Base-by-base conservation (phyloP, 2,113 vertebrate species). In the Anarhynchus alexandrinus region DNA sequence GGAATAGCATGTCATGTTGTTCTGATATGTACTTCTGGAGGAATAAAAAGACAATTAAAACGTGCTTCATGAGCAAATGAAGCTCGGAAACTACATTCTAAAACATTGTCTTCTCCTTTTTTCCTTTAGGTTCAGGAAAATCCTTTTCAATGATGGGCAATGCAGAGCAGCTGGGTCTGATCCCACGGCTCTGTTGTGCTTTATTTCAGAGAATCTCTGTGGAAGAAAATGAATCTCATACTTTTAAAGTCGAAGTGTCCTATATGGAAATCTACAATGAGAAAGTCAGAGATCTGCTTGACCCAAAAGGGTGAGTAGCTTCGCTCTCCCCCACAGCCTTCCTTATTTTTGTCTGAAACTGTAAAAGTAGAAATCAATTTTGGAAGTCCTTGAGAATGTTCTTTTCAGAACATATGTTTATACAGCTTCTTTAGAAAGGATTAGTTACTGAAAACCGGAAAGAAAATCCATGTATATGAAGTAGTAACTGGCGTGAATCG, bases 251-350 rank as follows among this genome's bases (percentile, higher is more conserved):
- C 2, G 99, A 99, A 98, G 99, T 99, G 36, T 99, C 99, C 72
- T 99, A 98, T 96, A 99, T 99, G 99, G 99, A 99, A 98, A 99
- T 99, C 98, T 99, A 99, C 98, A 99, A 99, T 42, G 99, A 99
- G 97, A 99, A 99, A 91, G 99, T 99, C 92, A 98, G 99, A 71
- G 99, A 99, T 97, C 98, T 99, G 67, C 98, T 99, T 93, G 99
- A 99, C 96, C 99, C 99, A 89, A 99, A 99, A 98, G 99, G 99
- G 99, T 99, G 95, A 99, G 99, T 98, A 64, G 23, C 21, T 85
- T 82, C 26, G 20, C 9, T 80, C 21, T 71, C 3, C 4, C 21
- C 22, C 5, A 23, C 42, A 62, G 12, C 10, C 30, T 66, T 65
- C 21, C 15, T 23, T 42, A 20, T 61, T 91, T 70, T 93, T 84